These are phyloP conservation scores for Sebastolobus altivelis DNA, from an alignment of 2,797 vertebrate species.

Conservation along the genomic window DNA sequence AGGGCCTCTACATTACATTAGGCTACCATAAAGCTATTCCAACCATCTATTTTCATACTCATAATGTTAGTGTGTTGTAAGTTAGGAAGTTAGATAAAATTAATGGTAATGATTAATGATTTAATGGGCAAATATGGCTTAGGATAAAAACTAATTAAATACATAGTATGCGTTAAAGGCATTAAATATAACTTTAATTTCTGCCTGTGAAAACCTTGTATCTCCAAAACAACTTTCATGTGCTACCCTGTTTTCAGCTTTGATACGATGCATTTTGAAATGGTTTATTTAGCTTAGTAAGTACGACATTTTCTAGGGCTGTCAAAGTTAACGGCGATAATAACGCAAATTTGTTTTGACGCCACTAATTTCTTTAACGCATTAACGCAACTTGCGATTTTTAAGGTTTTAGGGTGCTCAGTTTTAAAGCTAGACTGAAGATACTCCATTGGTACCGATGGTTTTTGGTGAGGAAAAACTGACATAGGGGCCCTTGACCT, in stretches of 20 bases:
- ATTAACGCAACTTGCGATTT: too few relatives aligned
- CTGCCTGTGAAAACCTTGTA: neutral
- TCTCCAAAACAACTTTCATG: neutral
- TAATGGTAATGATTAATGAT: neutral
- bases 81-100: neutral
- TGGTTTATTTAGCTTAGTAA: neutral
- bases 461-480: too few relatives aligned
- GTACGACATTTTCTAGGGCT: neutral
- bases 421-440: too few relatives aligned
- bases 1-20: neutral
- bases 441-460: too few relatives aligned
- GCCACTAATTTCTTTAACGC: too few relatives aligned
- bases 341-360: too few relatives aligned
- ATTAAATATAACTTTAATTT: neutral
- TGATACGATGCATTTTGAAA: neutral
- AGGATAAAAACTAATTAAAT: neutral
- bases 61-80: neutral
- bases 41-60: neutral
- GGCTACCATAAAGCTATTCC: neutral
- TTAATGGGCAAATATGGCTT: neutral
- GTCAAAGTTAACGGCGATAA: too few relatives aligned
- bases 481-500: too few relatives aligned
- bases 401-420: too few relatives aligned
- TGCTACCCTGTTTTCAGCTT: neutral
- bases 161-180: neutral